Base-by-base conservation (phyloP, 2,113 vertebrate genomes). In the Heptranchias perlo region DNA sequence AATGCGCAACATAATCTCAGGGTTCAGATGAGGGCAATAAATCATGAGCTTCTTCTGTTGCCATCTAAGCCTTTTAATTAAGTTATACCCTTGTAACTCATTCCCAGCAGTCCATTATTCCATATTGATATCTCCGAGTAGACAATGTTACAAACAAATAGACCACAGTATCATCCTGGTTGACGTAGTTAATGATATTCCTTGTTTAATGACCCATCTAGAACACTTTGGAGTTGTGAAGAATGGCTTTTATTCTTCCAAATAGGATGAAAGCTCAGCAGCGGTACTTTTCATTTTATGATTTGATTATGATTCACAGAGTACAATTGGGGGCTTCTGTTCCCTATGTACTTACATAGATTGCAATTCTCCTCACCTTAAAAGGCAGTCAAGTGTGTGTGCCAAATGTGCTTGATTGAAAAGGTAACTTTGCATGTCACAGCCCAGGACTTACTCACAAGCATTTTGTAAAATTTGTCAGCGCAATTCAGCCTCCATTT, bases 91-190 rank as follows among this genome's bases (percentile, higher is more conserved):
- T 52, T 95, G 47, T 52, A 49, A 67, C 23, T 49, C 44, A 95
- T 73, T 69, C 94, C 94, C 94, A 95, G 3, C 31, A 73, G 94
- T 49, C 47, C 65, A 69, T 52, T 73, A 95, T 49, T 69, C 47
- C 47, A 67, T 52, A 35, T 73, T 73, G 14, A 69, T 69, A 35
- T 35, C 47, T 95, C 44, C n/a, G 7, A 67, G 47, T 21, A 67
- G 92, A 95, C 47, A 67, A 67, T 31, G 94, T 25, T 67, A 67
- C 62, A 67, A 89, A 94, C 54, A 94, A 94, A 28, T 58, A 47
- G 5, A 31, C 52, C 54, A 4, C 13, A 92, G 54, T 92, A 65
- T 64, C 61, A 39, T 25, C 61, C 4, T 3, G 18, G 39, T 47
- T 65, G 58, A 44, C 14, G 18, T 25, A 44, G n/a, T 25, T 7